phyloP scores from a whole-genome alignment of 1,140 invertebrate genomes.

The Cephus cinctus region DNA sequence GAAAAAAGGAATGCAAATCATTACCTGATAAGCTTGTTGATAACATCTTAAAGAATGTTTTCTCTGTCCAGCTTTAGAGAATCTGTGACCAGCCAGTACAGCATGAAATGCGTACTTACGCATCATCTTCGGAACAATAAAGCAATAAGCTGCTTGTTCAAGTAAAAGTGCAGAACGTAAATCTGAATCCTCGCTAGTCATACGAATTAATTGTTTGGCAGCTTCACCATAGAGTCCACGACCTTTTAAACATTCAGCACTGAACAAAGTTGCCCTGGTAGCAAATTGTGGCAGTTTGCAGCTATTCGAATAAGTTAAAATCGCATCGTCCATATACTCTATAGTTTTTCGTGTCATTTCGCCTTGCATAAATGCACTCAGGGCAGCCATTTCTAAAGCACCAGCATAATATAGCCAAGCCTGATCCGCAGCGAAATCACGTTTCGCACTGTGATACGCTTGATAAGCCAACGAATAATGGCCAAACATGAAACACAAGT shows the following conservation, averaged over 20 bases:
- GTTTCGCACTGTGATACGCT: conserved; percentile 92
- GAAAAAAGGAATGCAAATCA: conserved; percentile 8
- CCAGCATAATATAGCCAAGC: conserved; percentile 97
- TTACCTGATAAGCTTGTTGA: conserved; percentile 85
- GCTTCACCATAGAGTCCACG: conserved; percentile 80
- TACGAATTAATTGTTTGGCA: conserved; percentile 88
- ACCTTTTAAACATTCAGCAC: conserved; percentile 81
- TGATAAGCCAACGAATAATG: conserved; percentile 91
- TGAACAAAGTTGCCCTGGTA: conserved; percentile 84
- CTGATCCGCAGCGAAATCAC: conserved; percentile 94
- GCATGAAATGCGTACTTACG: conserved; percentile 97
- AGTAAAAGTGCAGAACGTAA: conserved; percentile 85
- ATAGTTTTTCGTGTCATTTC: conserved; percentile 73
- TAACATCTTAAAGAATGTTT: conserved; percentile 91
- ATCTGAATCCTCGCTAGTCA: conserved; percentile 94
- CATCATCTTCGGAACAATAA: conserved; percentile 77
- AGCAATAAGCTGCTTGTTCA: conserved; percentile 95
- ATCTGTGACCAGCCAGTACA: conserved; percentile 91
- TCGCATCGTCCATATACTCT: conserved; percentile 93
- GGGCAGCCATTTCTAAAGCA: conserved; percentile 91
- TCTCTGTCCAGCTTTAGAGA: conserved; percentile 86
- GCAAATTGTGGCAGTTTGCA: conserved; percentile 90
- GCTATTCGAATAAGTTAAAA: conserved; percentile 83
- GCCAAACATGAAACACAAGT: conserved; percentile 95
- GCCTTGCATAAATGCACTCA: conserved; percentile 88